Conservation (phyloP, 2,888 invertebrate genomes). For the Hirtodrosophila duncani region DNA sequence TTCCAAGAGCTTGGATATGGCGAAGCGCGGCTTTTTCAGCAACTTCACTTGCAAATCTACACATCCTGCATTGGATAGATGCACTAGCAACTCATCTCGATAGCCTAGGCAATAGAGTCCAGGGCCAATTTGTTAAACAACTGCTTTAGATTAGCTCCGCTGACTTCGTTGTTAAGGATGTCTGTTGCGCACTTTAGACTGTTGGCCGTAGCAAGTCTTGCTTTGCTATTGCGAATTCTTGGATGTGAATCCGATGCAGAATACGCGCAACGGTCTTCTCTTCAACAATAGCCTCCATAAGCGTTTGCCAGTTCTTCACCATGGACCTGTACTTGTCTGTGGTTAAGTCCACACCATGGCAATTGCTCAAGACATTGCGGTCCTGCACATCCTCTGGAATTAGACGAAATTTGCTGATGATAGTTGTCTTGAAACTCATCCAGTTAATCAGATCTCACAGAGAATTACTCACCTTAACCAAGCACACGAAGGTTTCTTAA, state of each 20-base stretch:
- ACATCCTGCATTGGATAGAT: constrained; percentile 99
- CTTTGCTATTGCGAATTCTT: constrained; percentile 95
- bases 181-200: constrained; percentile 97
- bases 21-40: constrained; percentile 98
- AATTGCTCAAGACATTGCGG: constrained; percentile 97
- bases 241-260: constrained; percentile 99
- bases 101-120: constrained; percentile 99
- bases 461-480: no score
- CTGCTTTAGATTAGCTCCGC: constrained; percentile 93
- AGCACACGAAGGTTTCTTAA: no score
- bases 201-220: constrained; percentile 99
- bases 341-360: constrained; percentile 99
- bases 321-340: constrained; percentile 98
- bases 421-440: no score
- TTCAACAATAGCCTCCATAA: constrained; percentile 98
- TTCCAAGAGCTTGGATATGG: constrained; percentile 95
- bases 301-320: constrained; percentile 99
- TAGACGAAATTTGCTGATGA: constrained; percentile 98
- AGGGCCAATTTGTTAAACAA: constrained; percentile 98
- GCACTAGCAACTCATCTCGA: constrained; percentile 97
- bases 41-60: constrained; percentile 99
- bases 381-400: constrained; percentile 99
- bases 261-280: constrained; percentile 97
- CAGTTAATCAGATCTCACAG: no score
- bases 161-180: constrained; percentile 94